phyloP scores from a whole-genome alignment of 2,797 vertebrate genomes.

The Lateolabrax maculatus region DNA sequence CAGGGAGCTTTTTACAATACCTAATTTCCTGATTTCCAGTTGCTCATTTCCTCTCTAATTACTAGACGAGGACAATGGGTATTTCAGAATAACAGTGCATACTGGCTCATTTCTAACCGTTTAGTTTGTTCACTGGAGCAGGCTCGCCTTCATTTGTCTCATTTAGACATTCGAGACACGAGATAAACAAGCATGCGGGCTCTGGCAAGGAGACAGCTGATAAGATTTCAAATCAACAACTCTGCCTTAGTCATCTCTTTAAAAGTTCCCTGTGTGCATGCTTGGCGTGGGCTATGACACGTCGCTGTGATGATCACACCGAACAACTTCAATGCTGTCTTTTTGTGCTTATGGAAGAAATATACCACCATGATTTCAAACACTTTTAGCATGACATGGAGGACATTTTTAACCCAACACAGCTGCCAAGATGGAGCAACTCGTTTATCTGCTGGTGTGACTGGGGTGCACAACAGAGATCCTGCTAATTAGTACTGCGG shows the following conservation, averaged over 20 bases:
- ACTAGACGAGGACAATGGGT: slow-evolving; percentile 53
- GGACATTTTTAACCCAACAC: slow-evolving; percentile 23
- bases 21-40: slow-evolving; percentile 69
- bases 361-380: background rate
- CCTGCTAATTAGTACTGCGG: slow-evolving; percentile 45
- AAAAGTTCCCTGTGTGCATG: slow-evolving; percentile 19
- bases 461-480: slow-evolving; percentile 18
- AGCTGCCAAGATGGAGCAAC: slow-evolving; percentile 12
- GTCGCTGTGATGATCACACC: slow-evolving; percentile 29
- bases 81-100: slow-evolving; percentile 52
- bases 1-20: slow-evolving; percentile 43
- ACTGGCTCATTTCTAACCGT: slow-evolving; percentile 53
- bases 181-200: slow-evolving; percentile 60
- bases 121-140: slow-evolving; percentile 54
- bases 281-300: slow-evolving; percentile 22
- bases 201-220: slow-evolving; percentile 50
- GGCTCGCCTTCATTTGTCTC: slow-evolving; percentile 68
- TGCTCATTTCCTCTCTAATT: slow-evolving; percentile 73
- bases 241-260: slow-evolving; percentile 33
- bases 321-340: slow-evolving; percentile 24
- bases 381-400: slow-evolving; percentile 4
- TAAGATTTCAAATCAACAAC: slow-evolving; percentile 37
- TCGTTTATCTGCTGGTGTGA: slow-evolving; percentile 7
- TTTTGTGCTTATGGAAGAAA: background rate
- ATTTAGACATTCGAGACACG: slow-evolving; percentile 65